Percentiles rank a stretch among this genome's conserved stretches.
Evolutionary conservation across 2,797 vertebrate genomes (phyloP).

Genomic region (Passerculus sandwichensis): DNA sequence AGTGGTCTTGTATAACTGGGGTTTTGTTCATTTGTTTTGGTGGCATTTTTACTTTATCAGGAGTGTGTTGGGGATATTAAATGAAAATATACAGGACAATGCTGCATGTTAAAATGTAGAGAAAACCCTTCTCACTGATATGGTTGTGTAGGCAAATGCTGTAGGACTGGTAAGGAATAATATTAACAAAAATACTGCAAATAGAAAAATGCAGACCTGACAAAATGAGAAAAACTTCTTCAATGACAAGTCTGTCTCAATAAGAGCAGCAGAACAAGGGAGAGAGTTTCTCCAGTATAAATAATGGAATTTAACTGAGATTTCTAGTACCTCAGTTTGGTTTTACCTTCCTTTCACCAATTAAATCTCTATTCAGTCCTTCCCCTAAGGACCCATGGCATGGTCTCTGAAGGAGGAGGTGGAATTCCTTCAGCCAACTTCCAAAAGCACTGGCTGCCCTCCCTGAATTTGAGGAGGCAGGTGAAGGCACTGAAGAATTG

Average conservation of each 20-base stretch:
- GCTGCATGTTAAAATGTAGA: neutral
- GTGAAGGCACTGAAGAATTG: neutral
- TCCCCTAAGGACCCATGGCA: neutral
- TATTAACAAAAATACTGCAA: neutral
- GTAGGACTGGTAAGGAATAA: neutral
- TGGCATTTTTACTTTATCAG: slow-evolving; percentile 5
- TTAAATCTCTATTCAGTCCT: neutral
- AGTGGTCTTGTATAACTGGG: neutral
- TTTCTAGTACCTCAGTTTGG: neutral
- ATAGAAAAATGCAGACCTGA: neutral
- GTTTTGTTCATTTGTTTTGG: neutral
- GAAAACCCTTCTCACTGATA: neutral
- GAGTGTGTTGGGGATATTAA: neutral
- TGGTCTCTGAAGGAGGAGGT: neutral
- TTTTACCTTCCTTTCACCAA: neutral
- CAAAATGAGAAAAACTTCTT: neutral
- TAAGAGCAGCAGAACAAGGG: neutral
- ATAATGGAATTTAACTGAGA: neutral
- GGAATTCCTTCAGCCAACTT: neutral
- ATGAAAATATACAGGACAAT: neutral
- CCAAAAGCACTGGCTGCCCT: neutral
- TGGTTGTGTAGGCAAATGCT: neutral
- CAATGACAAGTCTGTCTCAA: neutral
- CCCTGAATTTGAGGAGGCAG: neutral
- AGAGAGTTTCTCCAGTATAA: neutral